Percentiles rank a stretch among this genome's conserved stretches.
Conservation (phyloP, 2,113 vertebrate species). For the Jaculus jaculus region DNA sequence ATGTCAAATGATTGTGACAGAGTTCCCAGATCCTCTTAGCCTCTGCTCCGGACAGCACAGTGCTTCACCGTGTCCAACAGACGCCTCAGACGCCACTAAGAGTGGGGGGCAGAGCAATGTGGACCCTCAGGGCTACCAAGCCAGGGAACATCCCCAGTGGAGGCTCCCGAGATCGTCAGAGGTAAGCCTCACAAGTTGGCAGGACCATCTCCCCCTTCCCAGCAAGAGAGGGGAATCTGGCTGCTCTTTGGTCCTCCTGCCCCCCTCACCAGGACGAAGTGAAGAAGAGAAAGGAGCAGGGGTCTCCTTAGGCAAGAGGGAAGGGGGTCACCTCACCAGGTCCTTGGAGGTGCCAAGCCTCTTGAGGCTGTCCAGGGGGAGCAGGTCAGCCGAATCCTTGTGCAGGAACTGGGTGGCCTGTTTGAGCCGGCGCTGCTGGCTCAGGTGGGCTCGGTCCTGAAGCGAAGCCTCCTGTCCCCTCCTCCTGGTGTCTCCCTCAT, state of each 20-base stretch:
- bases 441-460: constrained; percentile 91
- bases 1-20: neutral
- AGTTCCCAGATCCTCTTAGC: neutral
- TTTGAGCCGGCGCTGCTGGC: constrained; percentile 94
- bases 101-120: neutral
- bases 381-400: constrained; percentile 98
- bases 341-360: constrained; percentile 96
- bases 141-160: neutral
- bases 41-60: neutral
- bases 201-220: neutral
- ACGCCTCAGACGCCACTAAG: too few relatives aligned
- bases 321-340: constrained; percentile 89
- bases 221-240: neutral
- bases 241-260: neutral
- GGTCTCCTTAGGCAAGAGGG: neutral
- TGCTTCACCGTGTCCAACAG: neutral
- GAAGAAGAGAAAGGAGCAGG: neutral
- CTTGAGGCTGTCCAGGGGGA: constrained; percentile 95
- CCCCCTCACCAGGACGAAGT: neutral
- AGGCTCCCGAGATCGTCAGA: neutral
- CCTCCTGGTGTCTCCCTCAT: constrained; percentile 75
- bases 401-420: constrained; percentile 96
- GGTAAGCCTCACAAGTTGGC: neutral
- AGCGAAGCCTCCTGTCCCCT: constrained; percentile 88
- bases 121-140: neutral